Percentiles rank a stretch among this genome's conserved stretches.
phyloP scores from a whole-genome alignment of 2,888 invertebrate genomes.

The Muschampia plurimacula region DNA sequence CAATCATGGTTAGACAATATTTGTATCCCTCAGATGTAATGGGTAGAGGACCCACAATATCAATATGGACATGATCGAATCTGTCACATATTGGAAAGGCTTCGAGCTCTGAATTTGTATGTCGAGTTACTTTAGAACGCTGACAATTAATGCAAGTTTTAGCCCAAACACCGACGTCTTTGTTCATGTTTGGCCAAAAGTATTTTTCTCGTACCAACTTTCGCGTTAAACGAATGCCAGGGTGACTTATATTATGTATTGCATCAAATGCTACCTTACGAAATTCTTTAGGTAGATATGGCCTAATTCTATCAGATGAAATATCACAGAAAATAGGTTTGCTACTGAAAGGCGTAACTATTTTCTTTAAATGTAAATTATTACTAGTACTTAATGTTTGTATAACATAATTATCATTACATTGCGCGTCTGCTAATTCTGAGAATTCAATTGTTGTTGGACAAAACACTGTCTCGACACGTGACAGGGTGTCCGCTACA shows the following conservation, averaged over 20 bases:
- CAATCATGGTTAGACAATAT: background rate
- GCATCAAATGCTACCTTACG: background rate
- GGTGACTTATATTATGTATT: background rate
- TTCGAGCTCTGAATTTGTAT: background rate
- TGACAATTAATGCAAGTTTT: background rate
- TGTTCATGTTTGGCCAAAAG: too few relatives aligned
- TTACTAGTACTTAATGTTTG: background rate
- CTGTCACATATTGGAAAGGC: background rate
- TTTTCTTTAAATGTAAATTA: background rate
- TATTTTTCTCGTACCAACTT: too few relatives aligned
- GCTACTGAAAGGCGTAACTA: background rate
- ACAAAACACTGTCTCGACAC: background rate
- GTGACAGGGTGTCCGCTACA: slow-evolving; percentile 14
- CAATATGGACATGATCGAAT: background rate
- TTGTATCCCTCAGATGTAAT: background rate
- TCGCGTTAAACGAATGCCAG: too few relatives aligned
- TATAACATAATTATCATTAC: background rate
- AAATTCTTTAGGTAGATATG: background rate
- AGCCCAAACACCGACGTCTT: background rate
- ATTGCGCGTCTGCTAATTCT: background rate
- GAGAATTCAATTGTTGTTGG: background rate
- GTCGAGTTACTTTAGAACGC: background rate
- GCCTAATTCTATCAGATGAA: background rate
- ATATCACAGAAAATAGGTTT: background rate
- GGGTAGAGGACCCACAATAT: background rate